Evolutionary conservation across 2,113 vertebrate genomes (phyloP), one percentile per base, ranked within the genome.

Genomic region (Corythoichthys intestinalis): DNA sequence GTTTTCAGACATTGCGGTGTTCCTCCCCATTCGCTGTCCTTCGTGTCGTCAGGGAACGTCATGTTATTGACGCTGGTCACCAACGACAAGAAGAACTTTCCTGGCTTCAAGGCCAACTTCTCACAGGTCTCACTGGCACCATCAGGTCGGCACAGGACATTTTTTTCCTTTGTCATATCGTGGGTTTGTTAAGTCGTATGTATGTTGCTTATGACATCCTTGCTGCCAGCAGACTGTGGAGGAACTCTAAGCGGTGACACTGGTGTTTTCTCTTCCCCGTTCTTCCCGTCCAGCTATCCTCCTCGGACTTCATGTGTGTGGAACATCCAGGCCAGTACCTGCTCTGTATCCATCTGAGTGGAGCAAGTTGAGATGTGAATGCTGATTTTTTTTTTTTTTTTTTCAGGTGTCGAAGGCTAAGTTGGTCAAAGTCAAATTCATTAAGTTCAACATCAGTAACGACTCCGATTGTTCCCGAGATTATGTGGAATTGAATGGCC

Each of bases 21-120:
- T 69, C 94, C 94, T 6, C 93, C 88, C 1, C 90, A 92, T 75
- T 94, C 94, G 4, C 78, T 96, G 78, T 93, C 93, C 80, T 96
- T 96, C 87, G 67, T 96, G 68, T 98, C 96, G 39, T 98, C 96
- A 48, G 92, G 94, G 83, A 98, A 96, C 0, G 94, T 98, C 72
- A 91, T 98, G 92, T 85, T 99, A 1, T 63, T 99, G 76, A 92
- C 89, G 0, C 63, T 99, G 81, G 80, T 95, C 66, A 95, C 94
- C 76, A 93, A 90, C 44, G 86, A 91, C 0, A 87, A 92, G 11
- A 93, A 91, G 41, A 92, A 95, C 70, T 94, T 94, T 66, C 94
- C 94, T 0, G 96, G 96, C 6, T 97, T 99, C 81, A 92, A 91
- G 56, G 96, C 95, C 0, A 74, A 80, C 48, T 95, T 94, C 88